Base-by-base conservation (phyloP, 2,113 vertebrate species). In the Rynchops niger region DNA sequence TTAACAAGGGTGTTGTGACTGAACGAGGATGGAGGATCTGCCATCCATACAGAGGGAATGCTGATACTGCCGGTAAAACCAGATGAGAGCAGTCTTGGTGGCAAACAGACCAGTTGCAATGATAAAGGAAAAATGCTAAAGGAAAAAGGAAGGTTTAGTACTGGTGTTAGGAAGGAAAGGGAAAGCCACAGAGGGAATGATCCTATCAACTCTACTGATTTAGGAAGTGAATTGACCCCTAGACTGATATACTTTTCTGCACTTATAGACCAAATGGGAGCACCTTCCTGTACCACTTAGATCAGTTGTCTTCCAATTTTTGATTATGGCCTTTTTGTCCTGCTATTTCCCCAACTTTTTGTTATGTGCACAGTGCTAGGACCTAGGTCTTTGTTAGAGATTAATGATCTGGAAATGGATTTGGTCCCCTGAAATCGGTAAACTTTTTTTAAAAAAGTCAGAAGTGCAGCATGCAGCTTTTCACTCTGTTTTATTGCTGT, bases 1-100 rank as follows among this genome's bases (percentile, higher is more conserved):
- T 88, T 30, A 42, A 29, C 34, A 47, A 38, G 67, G 67, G 12
- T 20, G 15, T 11, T 27, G 47, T 34, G 45, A 4, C 38, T 34
- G 65, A 89, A 34, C 21, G 0, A 1, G 29, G n/a, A 3, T 38
- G 50, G n/a, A 80, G 59, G 26, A 19, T 42, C 21, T 38, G 78
- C 62, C 12, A 2, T 50, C 36, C 36, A 5, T 23, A 2, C 13
- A 7, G 2, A 5, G 52, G 11, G 2, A 69, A 20, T 1, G 8
- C 30, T 23, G 26, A 7, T 20, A 5, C 12, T 87, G 40, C 36
- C 27, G 74, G 26, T 22, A 50, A 43, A 81, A 49, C 32, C 47
- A 19, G 25, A 43, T 2, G 72, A 58, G 38, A 10, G 26, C 22
- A 29, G 1, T 61, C 15, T 36, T 79, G 56, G 12, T 85, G 84